These are phyloP conservation scores for Drosophila cardini DNA, from an alignment of 1,140 invertebrate genomes.

Conservation along the genomic window DNA sequence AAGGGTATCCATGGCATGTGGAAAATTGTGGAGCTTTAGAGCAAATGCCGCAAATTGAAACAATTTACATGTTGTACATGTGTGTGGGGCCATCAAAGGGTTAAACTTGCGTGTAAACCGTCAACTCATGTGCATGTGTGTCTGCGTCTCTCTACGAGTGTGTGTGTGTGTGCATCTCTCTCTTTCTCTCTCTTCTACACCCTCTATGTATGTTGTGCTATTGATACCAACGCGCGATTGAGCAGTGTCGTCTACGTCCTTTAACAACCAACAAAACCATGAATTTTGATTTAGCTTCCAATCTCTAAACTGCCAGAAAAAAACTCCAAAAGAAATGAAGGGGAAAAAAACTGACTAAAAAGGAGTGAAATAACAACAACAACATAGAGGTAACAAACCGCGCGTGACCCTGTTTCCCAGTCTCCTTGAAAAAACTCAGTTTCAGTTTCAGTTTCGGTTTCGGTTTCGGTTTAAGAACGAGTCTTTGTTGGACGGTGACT, in stretches of 20 bases:
- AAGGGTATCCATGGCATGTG: conserved; percentile 71
- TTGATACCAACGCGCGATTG: conserved; percentile 67
- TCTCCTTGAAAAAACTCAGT: conserved; percentile 1
- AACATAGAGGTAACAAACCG: conserved; percentile 75
- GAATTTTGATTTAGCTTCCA: conserved; percentile 79
- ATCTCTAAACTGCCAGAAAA: neutral
- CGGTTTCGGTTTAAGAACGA: neutral
- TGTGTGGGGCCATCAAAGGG: conserved; percentile 77
- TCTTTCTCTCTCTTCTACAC: too few relatives aligned
- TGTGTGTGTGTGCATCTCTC: neutral
- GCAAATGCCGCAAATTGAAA: conserved; percentile 83
- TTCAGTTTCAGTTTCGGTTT: neutral
- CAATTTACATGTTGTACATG: conserved; percentile 82
- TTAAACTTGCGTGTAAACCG: conserved; percentile 77
- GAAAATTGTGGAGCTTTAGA: conserved; percentile 81
- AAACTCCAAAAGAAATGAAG: conserved; percentile 31
- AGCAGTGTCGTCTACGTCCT: conserved; percentile 52
- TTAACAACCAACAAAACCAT: conserved; percentile 74
- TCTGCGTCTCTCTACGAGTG: conserved; percentile 12
- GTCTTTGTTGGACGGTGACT: conserved; percentile 47
- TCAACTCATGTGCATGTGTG: conserved; percentile 22
- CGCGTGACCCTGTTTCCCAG: conserved; percentile 57
- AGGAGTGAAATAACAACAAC: conserved; percentile 16
- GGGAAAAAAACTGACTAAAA: conserved; percentile 18
- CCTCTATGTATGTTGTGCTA: conserved; percentile 40